phyloP scores from a whole-genome alignment of 2,888 invertebrate genomes.

The Aphidoletes aphidimyza region DNA sequence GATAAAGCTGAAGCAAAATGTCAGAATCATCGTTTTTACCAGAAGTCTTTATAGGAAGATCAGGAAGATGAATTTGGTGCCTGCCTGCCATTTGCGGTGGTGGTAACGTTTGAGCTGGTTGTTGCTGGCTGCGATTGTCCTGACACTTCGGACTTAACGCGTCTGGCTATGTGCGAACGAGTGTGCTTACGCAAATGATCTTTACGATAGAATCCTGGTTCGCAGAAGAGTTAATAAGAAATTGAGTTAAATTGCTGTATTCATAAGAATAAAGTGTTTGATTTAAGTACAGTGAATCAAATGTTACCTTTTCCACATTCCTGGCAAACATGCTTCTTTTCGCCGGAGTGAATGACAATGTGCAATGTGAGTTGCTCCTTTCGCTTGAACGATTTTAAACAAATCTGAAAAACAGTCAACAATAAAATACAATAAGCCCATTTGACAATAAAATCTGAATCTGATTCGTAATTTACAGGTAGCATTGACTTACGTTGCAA shows the following conservation, averaged over 20 bases:
- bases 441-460: neutral
- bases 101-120: neutral
- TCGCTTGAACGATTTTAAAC: conserved; percentile 87
- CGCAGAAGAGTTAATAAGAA: conserved; percentile 54
- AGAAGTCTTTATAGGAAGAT: conserved; percentile 69
- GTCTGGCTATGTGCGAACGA: conserved; percentile 83
- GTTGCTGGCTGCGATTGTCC: conserved; percentile 67
- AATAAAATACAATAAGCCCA: neutral
- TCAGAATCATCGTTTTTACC: conserved; percentile 61
- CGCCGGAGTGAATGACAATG: conserved; percentile 85
- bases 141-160: conserved; percentile 85
- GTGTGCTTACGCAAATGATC: conserved; percentile 88
- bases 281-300: no score
- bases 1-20: neutral
- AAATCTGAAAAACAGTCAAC: conserved; percentile 68
- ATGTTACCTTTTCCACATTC: conserved; percentile 87
- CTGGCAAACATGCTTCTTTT: conserved; percentile 86
- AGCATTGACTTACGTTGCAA: conserved; percentile 72
- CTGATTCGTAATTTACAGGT: neutral
- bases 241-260: conserved; percentile 30
- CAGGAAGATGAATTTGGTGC: conserved; percentile 63
- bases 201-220: conserved; percentile 86
- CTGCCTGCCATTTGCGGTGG: conserved; percentile 67
- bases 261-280: no score
- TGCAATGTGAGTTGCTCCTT: conserved; percentile 89